These are phyloP conservation scores for Polietes domitor DNA, from an alignment of 2,888 invertebrate genomes.

Conservation along the genomic window DNA sequence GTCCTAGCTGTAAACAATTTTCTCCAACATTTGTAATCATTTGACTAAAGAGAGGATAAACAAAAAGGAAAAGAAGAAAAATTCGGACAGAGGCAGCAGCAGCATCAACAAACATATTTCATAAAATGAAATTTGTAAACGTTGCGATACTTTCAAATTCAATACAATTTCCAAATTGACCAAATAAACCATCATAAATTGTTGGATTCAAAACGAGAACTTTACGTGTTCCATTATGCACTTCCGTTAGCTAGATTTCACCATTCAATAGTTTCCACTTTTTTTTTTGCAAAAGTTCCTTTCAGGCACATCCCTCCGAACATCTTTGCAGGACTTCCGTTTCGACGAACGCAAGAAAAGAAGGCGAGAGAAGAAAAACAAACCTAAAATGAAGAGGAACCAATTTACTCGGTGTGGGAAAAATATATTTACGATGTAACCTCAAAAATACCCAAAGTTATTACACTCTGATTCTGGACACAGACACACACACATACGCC, in stretches of 20 bases:
- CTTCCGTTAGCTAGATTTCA: conserved; percentile 44
- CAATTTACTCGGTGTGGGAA: not conserved
- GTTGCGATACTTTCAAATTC: conserved; percentile 21
- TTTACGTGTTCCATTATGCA: conserved; percentile 63
- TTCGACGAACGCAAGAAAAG: not conserved
- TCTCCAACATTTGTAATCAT: conserved; percentile 14
- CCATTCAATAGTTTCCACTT: conserved; percentile 12
- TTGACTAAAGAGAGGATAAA: not conserved
- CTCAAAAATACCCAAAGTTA: conserved; percentile 60
- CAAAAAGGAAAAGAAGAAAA: not conserved
- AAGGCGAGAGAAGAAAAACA: not conserved
- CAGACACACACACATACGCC: too few species aligned
- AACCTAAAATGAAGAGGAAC: not conserved
- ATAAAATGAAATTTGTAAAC: conserved; percentile 34
- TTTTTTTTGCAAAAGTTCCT: not conserved
- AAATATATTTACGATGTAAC: conserved; percentile 23
- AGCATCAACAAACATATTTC: conserved; percentile 25
- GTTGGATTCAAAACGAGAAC: conserved; percentile 10
- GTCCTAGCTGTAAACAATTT: conserved; percentile 37
- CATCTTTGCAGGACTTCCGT: not conserved
- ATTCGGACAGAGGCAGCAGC: not conserved
- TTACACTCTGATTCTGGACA: conserved; percentile 42
- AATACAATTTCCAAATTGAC: conserved; percentile 55
- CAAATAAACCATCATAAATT: conserved; percentile 60
- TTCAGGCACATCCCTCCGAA: not conserved